phyloP scores from a whole-genome alignment of 2,888 invertebrate species.

The Vandiemenella viatica region DNA sequence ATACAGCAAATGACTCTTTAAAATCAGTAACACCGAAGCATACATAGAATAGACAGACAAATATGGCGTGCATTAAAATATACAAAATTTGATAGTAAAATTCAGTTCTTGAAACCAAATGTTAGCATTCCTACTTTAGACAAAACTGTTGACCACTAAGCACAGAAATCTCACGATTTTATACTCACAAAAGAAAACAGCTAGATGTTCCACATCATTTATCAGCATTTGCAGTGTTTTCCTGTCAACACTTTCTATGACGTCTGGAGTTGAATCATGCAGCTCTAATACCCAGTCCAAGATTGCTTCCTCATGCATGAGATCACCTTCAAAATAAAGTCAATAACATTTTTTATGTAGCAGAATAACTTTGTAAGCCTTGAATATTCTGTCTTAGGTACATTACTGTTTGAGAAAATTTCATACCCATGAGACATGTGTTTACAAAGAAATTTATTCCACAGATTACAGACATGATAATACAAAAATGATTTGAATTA shows the following conservation, averaged over 20 bases:
- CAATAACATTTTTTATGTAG: neutral
- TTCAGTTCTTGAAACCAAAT: slow-evolving; percentile 5
- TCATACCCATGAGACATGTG: too few relatives aligned
- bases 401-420: too few relatives aligned
- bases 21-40: too few relatives aligned
- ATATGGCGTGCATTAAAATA: too few relatives aligned
- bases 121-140: neutral
- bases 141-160: too few relatives aligned
- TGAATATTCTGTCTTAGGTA: too few relatives aligned
- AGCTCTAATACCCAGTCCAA: slow-evolving; percentile 79
- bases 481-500: too few relatives aligned
- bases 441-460: too few relatives aligned
- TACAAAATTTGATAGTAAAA: slow-evolving; percentile 1
- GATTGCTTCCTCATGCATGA: slow-evolving; percentile 83
- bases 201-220: slow-evolving; percentile 78
- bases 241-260: slow-evolving; percentile 81
- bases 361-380: neutral
- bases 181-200: slow-evolving; percentile 76
- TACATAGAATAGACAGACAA: too few relatives aligned
- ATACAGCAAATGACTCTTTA: too few relatives aligned
- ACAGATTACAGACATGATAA: too few relatives aligned
- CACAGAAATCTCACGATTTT: too few relatives aligned
- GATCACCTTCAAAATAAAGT: slow-evolving; percentile 34
- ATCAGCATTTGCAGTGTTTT: slow-evolving; percentile 79
- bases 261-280: slow-evolving; percentile 69